phyloP scores from a whole-genome alignment of 1,140 invertebrate species.

The Brachionus calyciflorus region DNA sequence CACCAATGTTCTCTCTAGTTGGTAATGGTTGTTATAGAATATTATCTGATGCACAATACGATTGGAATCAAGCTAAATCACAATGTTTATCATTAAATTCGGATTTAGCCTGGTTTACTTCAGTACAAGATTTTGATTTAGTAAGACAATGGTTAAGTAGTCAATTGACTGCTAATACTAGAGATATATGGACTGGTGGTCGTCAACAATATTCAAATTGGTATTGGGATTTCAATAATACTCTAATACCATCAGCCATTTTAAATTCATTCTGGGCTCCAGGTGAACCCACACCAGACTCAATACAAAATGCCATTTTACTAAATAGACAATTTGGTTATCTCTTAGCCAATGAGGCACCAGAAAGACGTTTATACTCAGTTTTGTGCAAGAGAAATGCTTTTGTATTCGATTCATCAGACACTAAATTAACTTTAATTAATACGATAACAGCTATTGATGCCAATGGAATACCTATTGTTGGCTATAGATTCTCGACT shows the following conservation, averaged over 20 bases:
- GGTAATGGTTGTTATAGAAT: constrained; percentile 34
- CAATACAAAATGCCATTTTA: background rate
- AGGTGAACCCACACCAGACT: background rate
- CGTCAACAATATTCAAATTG: constrained; percentile 24
- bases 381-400: constrained; percentile 12
- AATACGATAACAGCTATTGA: constrained; percentile 9
- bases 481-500: constrained; percentile 20
- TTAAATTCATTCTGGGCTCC: constrained; percentile 26
- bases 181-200: constrained; percentile 28
- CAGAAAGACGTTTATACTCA: constrained; percentile 29
- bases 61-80: constrained; percentile 40
- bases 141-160: background rate
- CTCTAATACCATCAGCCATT: background rate
- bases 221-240: constrained; percentile 40
- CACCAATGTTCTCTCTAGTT: background rate
- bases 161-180: background rate
- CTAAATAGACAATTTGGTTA: background rate
- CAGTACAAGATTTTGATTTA: background rate
- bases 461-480: background rate
- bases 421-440: background rate
- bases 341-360: constrained; percentile 9
- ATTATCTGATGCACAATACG: background rate
- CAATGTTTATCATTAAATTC: constrained; percentile 6
- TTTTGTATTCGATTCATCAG: constrained; percentile 24
- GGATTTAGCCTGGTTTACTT: constrained; percentile 7